Evolutionary conservation across 2,113 vertebrate genomes (phyloP).

Genomic region (Xiphophorus couchianus): DNA sequence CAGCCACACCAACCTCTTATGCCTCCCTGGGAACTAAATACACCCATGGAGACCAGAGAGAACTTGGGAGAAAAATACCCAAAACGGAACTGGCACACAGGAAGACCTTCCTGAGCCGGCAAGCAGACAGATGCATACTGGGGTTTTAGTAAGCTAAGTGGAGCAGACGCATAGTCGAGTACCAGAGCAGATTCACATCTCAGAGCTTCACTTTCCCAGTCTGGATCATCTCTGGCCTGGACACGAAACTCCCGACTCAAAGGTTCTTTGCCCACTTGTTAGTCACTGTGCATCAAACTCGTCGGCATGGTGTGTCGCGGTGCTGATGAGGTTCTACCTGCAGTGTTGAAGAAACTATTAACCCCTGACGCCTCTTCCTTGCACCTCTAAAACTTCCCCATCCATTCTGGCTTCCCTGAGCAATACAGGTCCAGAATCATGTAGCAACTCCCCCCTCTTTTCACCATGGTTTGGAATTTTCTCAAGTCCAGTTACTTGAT

Average conservation of each 20-base stretch:
- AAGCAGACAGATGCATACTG: conserved; percentile 8
- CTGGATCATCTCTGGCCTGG: conserved; percentile 43
- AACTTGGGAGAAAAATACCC: conserved; percentile 14
- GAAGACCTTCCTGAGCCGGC: conserved; percentile 21
- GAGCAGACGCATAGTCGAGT: conserved; percentile 28
- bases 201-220: conserved; percentile 36
- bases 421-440: conserved; percentile 81
- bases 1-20: conserved; percentile 36
- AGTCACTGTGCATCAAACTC: conserved; percentile 61
- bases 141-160: conserved; percentile 29
- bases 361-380: conserved; percentile 20
- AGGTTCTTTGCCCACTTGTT: conserved; percentile 60
- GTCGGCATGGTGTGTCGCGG: conserved; percentile 25
- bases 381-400: conserved; percentile 45
- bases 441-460: conserved; percentile 82
- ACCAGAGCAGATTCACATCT: conserved; percentile 41
- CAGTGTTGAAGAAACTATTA: conserved; percentile 45
- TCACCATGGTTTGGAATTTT: conserved; percentile 61
- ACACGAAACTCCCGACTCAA: conserved; percentile 59
- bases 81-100: conserved; percentile 34
- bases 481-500: conserved; percentile 60
- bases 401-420: conserved; percentile 70
- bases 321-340: conserved; percentile 42
- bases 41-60: conserved; percentile 38
- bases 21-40: conserved; percentile 21